Evolutionary conservation across 1,140 invertebrate species (phyloP), one percentile per base, ranked within the genome.

Genomic region (Aleiodes sp.): DNA sequence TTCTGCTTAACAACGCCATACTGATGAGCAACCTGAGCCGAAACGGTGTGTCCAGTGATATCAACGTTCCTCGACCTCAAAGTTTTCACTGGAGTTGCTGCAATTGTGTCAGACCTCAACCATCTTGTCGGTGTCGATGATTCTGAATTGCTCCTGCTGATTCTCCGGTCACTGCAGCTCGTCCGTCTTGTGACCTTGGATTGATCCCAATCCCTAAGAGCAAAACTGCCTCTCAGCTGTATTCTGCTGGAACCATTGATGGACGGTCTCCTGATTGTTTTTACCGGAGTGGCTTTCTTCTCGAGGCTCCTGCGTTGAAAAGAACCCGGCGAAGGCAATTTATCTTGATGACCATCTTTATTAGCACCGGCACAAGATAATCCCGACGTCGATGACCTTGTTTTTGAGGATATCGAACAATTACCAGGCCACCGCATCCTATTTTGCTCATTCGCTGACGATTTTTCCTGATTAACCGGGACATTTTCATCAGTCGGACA

Each of bases 41-140:
- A 76, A 43, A 84, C 78, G 1, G 83, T 83, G 12, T 86, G 82
- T 2, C 82, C 84, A 3, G 76, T 73, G 24, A 86, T 84, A 41
- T 86, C 84, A 12, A 86, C 79, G 41, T 86, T 85, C 24, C 84
- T 77, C 0, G 84, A 86, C n/a, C 84, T 78, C 4, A 86, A 26
- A 7, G 83, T 85, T 70, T 84, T 85, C 0, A 84, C 80, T 19
- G 83, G 82, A 2, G 80, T 84, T 1, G 84, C 84, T 0, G 84
- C 84, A n/a, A 85, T 81, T 4, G 84, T 86, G 21, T 86, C 84
- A 0, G 84, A 86, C 29, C 84, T 82, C 19, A 86, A 68, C 84
- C 84, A 86, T n/a, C 84, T 79, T 60, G 85, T 83, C 0, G 80
- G 78, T 14, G 77, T 71, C 0, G 76, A 60, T 1, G 65, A 41